These are phyloP conservation scores for Muschampia plurimacula DNA, from an alignment of 2,888 invertebrate species.

Conservation along the genomic window DNA sequence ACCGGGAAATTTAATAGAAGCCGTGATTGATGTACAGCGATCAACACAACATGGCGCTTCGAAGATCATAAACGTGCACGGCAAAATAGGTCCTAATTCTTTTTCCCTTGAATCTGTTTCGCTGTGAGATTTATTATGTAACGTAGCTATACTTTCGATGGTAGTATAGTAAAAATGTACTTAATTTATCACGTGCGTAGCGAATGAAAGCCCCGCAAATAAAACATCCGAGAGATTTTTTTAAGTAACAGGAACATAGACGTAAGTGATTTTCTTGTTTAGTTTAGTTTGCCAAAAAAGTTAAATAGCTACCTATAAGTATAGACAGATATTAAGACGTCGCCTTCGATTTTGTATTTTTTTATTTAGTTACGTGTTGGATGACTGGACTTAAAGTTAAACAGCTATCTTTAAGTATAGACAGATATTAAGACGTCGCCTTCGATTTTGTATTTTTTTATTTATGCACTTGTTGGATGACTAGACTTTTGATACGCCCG, in stretches of 20 bases:
- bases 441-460: too few relatives aligned
- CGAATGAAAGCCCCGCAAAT: constrained; percentile 19
- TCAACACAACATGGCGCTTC: constrained; percentile 27
- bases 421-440: background rate
- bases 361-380: too few relatives aligned
- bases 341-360: too few relatives aligned
- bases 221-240: constrained; percentile 12
- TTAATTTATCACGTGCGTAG: constrained; percentile 24
- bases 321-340: background rate
- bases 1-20: constrained; percentile 23
- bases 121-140: background rate
- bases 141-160: background rate
- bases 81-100: constrained; percentile 6
- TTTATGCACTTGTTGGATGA: too few relatives aligned
- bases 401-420: background rate
- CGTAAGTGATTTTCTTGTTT: background rate
- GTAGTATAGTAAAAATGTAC: constrained; percentile 8
- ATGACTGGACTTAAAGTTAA: background rate
- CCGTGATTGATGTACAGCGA: constrained; percentile 28
- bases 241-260: constrained; percentile 10
- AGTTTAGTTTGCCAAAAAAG: background rate
- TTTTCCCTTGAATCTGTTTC: constrained; percentile 1
- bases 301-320: background rate
- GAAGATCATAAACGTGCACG: constrained; percentile 7
- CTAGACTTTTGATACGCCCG: too few relatives aligned